Base-by-base conservation (phyloP, 2,797 vertebrate species). In the Gouania willdenowi region DNA sequence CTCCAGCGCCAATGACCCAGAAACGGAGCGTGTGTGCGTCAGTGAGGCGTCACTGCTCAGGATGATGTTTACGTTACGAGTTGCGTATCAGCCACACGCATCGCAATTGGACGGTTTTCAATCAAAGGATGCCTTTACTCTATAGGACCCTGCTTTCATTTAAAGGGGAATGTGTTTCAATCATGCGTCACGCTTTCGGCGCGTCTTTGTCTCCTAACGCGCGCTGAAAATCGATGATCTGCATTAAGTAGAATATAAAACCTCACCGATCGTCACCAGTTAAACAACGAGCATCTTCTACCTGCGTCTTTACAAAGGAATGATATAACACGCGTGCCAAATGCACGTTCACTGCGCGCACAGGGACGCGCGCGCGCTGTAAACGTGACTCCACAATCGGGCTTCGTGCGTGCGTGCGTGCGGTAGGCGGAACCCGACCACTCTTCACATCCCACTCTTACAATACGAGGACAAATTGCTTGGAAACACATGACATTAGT, bases 341-440 rank as follows among this genome's bases (percentile, higher is more conserved):
- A 38, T 6, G n/a, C n/a, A n/a, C n/a, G n/a, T n/a, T n/a, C n/a
- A n/a, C 10, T 10, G 10, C 10, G 62, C 57, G 54, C 61, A 59
- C 48, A n/a, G n/a, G n/a, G n/a, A n/a, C n/a, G n/a, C n/a, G n/a
- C n/a, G n/a, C n/a, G n/a, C n/a, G n/a, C n/a, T n/a, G n/a, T n/a
- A n/a, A n/a, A n/a, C n/a, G n/a, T n/a, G n/a, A n/a, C n/a, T n/a
- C n/a, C n/a, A n/a, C n/a, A n/a, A n/a, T 30, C 56, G 21, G 50
- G 37, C 44, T 32, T 28, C 18, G 13, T 49, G n/a, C n/a, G n/a
- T n/a, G n/a, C n/a, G 61, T 50, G 48, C 28, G 60, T 46, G 61
- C 53, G 33, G 84, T 56, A 71, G 87, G 88, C 83, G 84, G 84
- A 80, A 52, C 82, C 71, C 26, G 49, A 44, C 28, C 50, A 4